Conservation (phyloP, 92 coral and sea anemone species). For the Porites rus region DNA sequence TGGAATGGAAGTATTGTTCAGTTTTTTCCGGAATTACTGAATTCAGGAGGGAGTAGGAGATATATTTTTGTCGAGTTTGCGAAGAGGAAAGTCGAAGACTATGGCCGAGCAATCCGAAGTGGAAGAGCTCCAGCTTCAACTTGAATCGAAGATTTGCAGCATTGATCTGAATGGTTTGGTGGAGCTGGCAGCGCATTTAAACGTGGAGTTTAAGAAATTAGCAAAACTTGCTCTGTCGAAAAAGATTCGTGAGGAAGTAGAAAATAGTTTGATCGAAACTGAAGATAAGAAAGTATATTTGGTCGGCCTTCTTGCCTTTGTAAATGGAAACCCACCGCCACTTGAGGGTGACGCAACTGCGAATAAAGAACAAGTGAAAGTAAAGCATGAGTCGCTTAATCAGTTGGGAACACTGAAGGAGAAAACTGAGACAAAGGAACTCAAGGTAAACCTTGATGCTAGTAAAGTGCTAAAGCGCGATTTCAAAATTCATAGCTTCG, state of each 20-base stretch:
- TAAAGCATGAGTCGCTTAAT: neutral
- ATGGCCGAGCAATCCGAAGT: no score
- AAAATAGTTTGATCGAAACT: constrained; percentile 8
- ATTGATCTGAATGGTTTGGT: no score
- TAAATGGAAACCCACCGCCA: constrained; percentile 29
- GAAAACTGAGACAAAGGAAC: constrained; percentile 10
- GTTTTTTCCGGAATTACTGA: no score
- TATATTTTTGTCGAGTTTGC: no score
- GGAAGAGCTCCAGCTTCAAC: no score
- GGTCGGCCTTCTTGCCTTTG: neutral
- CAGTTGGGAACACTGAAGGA: neutral
- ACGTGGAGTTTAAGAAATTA: neutral
- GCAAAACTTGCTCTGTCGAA: constrained; percentile 17
- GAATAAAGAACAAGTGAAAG: neutral
- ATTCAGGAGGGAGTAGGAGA: no score
- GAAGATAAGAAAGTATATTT: constrained; percentile 36
- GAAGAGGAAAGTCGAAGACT: no score
- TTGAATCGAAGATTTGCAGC: no score
- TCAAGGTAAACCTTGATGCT: constrained; percentile 22
- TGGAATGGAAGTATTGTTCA: no score
- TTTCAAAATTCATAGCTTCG: constrained; percentile 28
- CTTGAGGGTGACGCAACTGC: neutral
- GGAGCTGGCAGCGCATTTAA: neutral
- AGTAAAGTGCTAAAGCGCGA: constrained; percentile 36
- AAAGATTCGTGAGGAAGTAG: constrained; percentile 20